Base-by-base conservation (phyloP, 2,888 invertebrate species). In the Eupithecia insigniata region DNA sequence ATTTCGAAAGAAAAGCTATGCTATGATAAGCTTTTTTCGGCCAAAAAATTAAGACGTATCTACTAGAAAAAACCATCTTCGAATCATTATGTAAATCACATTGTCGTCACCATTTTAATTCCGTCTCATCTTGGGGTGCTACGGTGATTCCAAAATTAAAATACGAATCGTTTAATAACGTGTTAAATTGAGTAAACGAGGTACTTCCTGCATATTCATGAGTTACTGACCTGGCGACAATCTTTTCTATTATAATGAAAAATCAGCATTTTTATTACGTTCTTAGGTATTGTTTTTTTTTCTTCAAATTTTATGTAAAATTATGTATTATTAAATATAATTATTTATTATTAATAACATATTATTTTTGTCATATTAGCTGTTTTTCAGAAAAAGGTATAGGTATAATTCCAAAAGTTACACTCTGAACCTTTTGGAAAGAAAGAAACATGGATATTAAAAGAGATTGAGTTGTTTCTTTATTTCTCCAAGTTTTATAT, bases 81-180 rank as follows among this genome's bases (percentile, higher is more conserved):
- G 58, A 72, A 71, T 71, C 58, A 71, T 74, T 71, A 71, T 71
- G 74, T 72, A 71, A 71, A 74, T 71, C 65, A 71, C 60, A 74
- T 69, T 67, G 71, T 71, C 69, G 72, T 39, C 74, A 70, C 43
- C 73, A 69, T 71, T 78, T 70, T 60, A 67, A 71, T 69, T 71
- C 66, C 51, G 51, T 71, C 65, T 58, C 72, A 75, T 72, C 72
- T 66, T 65, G 69, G 73, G 66, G 70, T 71, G 73, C 79, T 76
- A 72, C 68, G 71, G 67, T 73, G 66, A 70, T 67, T 74, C 66
- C 71, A 51, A 75, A 86, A 91, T 91, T 91, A 87, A 86, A 89
- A 90, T 91, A 90, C 82, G 86, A 90, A 91, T 89, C 86, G 89
- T 86, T 87, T 85, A 86, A 81, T 87, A 88, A 85, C 84, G 83